Conservation (phyloP, 1,140 invertebrate species). For the Lordiphosa mommai region DNA sequence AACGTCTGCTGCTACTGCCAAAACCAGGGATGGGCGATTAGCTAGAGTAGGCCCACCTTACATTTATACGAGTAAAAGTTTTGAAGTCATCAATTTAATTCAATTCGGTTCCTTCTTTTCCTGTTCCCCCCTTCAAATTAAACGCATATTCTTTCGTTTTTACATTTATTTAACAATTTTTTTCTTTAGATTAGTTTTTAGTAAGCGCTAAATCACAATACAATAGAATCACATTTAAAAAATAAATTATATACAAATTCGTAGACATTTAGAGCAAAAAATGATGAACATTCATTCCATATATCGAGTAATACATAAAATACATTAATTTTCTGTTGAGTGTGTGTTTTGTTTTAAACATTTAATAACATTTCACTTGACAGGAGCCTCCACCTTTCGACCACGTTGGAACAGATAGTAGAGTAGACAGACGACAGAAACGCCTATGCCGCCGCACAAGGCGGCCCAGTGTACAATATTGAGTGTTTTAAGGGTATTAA, state of each 20-base stretch:
- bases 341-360: conserved; percentile 29
- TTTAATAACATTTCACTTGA: conserved; percentile 54
- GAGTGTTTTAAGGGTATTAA: conserved; percentile 73
- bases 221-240: conserved; percentile 75
- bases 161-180: conserved; percentile 23
- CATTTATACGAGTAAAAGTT: no score
- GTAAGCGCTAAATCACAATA: conserved; percentile 75
- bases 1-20: no score
- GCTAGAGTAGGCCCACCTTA: no score
- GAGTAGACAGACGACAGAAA: conserved; percentile 55
- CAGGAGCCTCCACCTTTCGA: conserved; percentile 42
- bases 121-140: no score
- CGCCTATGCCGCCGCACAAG: conserved; percentile 54
- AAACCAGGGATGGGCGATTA: no score
- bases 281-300: conserved; percentile 41
- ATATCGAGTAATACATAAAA: conserved; percentile 41
- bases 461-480: conserved; percentile 75
- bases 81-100: no score
- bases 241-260: conserved; percentile 78
- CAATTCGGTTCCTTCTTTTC: no score
- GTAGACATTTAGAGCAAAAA: conserved; percentile 43
- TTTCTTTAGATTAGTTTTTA: conserved; percentile 49
- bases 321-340: conserved; percentile 8
- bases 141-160: conserved; percentile 4
- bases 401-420: conserved; percentile 65